phyloP scores from a whole-genome alignment of 1,140 invertebrate genomes.

The Drosophila lacteicornis region DNA sequence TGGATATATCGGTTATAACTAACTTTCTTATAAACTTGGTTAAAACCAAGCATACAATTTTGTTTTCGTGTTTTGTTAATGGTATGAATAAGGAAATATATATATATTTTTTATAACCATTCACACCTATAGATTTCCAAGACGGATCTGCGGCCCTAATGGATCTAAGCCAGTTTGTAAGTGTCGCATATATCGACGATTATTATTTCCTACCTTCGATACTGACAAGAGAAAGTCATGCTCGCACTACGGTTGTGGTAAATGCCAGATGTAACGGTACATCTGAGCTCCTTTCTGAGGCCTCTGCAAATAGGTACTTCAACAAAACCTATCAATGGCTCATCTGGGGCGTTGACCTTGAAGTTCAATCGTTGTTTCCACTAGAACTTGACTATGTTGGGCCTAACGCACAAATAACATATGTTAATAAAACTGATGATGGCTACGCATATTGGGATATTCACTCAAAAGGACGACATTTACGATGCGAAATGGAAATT shows the following conservation, averaged over 20 bases:
- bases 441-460: constrained; percentile 65
- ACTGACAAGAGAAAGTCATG: constrained; percentile 48
- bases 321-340: constrained; percentile 80
- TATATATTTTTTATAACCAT: background rate
- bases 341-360: constrained; percentile 48
- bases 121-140: background rate
- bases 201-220: constrained; percentile 29
- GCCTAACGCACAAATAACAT: constrained; percentile 73
- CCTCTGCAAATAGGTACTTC: constrained; percentile 54
- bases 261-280: constrained; percentile 48
- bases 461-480: constrained; percentile 72
- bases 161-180: constrained; percentile 54
- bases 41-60: constrained; percentile 43
- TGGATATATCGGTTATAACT: constrained; percentile 50
- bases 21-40: constrained; percentile 44
- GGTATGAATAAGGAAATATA: constrained; percentile 23
- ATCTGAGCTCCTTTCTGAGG: constrained; percentile 35
- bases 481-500: constrained; percentile 52
- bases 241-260: constrained; percentile 57
- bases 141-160: constrained; percentile 43
- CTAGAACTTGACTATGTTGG: constrained; percentile 64
- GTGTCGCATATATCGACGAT: constrained; percentile 39
- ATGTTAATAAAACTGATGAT: constrained; percentile 51
- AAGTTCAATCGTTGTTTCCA: constrained; percentile 47
- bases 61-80: constrained; percentile 54